These are phyloP conservation scores for Microchirus variegatus DNA, from an alignment of 2,797 vertebrate species.

Conservation along the genomic window DNA sequence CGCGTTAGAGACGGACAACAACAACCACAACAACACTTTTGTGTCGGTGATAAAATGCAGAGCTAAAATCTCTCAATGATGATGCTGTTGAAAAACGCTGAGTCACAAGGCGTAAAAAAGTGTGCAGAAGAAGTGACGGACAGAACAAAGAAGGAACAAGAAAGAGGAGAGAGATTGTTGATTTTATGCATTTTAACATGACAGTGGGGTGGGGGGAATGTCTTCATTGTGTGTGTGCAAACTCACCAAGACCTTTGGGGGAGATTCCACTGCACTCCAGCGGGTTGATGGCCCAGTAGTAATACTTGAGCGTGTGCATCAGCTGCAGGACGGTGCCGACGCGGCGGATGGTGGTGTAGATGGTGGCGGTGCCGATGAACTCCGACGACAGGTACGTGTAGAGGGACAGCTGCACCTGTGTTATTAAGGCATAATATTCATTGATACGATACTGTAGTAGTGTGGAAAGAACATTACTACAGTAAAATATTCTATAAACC, in stretches of 20 bases:
- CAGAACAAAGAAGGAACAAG: too few species aligned
- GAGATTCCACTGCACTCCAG: slow-evolving; percentile 92
- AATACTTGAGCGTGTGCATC: slow-evolving; percentile 96
- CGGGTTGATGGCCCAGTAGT: slow-evolving; percentile 96
- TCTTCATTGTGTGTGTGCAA: not conserved
- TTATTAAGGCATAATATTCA: not conserved
- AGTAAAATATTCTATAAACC: not conserved
- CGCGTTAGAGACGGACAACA: too few species aligned
- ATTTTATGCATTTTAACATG: too few species aligned
- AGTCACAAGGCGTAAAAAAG: not conserved
- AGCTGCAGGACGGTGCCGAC: slow-evolving; percentile 95
- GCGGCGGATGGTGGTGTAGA: slow-evolving; percentile 94
- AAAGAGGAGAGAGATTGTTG: too few species aligned
- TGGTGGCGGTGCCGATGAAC: slow-evolving; percentile 96
- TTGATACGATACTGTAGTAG: not conserved
- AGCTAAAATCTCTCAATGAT: not conserved
- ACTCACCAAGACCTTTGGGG: slow-evolving; percentile 92
- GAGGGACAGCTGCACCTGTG: slow-evolving; percentile 89
- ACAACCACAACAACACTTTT: too few species aligned
- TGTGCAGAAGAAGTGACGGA: too few species aligned
- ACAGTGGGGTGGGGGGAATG: too few species aligned
- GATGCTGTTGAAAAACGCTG: not conserved
- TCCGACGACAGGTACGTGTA: slow-evolving; percentile 95
- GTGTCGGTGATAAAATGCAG: not conserved
- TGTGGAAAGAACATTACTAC: not conserved